Evolutionary conservation across 1,140 invertebrate species (phyloP), one percentile per base, ranked within the genome.

Genomic region (Aphelenchoides besseyi): DNA sequence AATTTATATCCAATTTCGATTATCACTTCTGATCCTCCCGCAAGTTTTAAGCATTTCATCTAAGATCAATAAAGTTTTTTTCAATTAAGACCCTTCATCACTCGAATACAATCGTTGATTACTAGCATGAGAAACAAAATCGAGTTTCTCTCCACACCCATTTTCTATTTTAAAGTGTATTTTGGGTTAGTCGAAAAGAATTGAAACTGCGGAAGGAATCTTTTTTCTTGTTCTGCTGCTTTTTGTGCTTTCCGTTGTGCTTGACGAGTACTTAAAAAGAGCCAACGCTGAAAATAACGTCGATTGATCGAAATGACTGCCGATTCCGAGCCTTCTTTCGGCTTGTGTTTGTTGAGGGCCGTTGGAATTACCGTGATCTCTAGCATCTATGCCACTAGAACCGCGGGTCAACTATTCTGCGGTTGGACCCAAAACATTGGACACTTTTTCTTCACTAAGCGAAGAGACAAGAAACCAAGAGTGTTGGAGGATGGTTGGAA

Each of bases 401-500:
- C 55, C 12, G 5, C 18, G 5, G 5, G 5, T 23, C 18, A 5
- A 23, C 23, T 59, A 23, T 59, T 59, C 18, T 28, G 26, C 23
- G 55, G 55, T 8, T 59, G 55, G 55, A 8, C 5, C 26, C 16
- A 18, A 5, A 59, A 59, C 55, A 59, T 59, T 12, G 55, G 55
- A 12, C 55, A 59, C 18, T 59, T 59, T 23, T 59, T 59, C 55
- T 59, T 8, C 18, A 18, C 5, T 5, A 59, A 59, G 18, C 55
- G 5, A 28, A 28, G 55, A 18, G 12, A 28, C 5, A 8, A 8
- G 5, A 59, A 48, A 28, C 67, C 67, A 5, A 29, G 28, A 26
- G 41, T 18, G 2, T 61, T 69, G 53, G 28, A 69, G n/a, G n/a
- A n/a, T n/a, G 36, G 36, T 12, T 69, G 67, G 67, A 69, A 69